Conservation (phyloP, 2,888 invertebrate genomes). For the Diplolepis rosae region DNA sequence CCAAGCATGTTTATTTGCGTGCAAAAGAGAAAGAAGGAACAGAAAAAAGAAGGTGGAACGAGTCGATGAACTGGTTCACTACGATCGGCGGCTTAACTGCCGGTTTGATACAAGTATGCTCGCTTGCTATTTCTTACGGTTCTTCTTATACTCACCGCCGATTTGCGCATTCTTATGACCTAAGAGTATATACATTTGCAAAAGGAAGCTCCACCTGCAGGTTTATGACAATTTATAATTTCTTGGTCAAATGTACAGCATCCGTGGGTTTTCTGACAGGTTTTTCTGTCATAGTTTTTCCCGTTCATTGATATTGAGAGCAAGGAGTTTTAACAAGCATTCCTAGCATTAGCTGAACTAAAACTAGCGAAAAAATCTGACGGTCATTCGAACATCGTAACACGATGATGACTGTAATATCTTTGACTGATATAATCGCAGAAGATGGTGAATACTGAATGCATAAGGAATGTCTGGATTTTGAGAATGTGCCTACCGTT, state of each 20-base stretch:
- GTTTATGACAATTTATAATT: constrained; percentile 27
- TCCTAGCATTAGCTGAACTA: background rate
- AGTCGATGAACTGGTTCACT: constrained; percentile 30
- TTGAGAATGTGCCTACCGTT: too few species aligned
- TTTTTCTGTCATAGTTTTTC: background rate
- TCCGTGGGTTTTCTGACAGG: constrained; percentile 4
- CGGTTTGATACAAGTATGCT: constrained; percentile 28
- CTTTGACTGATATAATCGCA: too few species aligned
- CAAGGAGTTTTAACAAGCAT: background rate
- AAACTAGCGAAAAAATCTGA: background rate
- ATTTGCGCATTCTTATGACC: constrained; percentile 25
- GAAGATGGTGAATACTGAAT: background rate
- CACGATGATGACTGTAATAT: background rate
- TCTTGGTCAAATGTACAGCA: background rate
- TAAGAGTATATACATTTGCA: constrained; percentile 1
- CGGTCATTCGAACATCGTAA: background rate
- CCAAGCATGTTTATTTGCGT: constrained; percentile 23
- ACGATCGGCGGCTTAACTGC: constrained; percentile 25
- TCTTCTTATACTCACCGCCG: constrained; percentile 1
- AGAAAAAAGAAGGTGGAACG: constrained; percentile 7
- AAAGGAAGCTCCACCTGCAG: background rate
- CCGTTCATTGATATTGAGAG: background rate
- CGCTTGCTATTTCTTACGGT: constrained; percentile 29
- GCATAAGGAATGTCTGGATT: background rate
- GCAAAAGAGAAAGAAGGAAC: constrained; percentile 5